Base-by-base conservation (phyloP, 2,888 invertebrate species). In the Andrena marginata region DNA sequence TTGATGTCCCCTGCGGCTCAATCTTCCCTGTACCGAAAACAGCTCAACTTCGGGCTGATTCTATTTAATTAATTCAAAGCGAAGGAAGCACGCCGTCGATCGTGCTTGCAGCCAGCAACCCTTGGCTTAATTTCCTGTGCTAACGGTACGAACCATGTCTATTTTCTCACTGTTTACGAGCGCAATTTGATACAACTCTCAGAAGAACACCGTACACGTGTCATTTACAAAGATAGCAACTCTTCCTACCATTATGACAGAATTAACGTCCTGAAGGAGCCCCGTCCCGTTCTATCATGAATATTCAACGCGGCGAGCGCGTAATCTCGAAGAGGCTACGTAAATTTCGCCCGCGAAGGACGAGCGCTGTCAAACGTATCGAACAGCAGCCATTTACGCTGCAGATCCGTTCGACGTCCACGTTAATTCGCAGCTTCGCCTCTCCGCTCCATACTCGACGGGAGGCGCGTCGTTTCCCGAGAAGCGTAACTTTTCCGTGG, bases 251-350 rank as follows among this genome's bases (percentile, higher is more conserved):
- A 31, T 78, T 78, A 80, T 6, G 3, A 23, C 2, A 10, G 59
- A 77, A 70, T 70, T 79, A 77, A 69, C 69, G 76, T 56, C 42
- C 67, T 20, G 73, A 77, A 79, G 79, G 63, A 62, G 68, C 51
- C 59, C 60, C n/a, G 29, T 71, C 26, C 16, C 49, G 16, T 65
- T 56, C 69, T 83, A 81, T 82, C 90, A 90, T 90, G 90, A 90
- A 90, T 90, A 90, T 90, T 90, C 89, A 89, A 31, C 31, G 31
- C 67, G 48, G 48, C 65, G 48, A 67, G 51, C 73, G 54, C 67
- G 72, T 87, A 80, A 87, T 87, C 87, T 87, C 82, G 56, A 68
- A 79, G 64, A 67, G 73, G 62, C 60, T 77, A 64, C 65, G 67
- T 72, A 64, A 83, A 87, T 85, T 87, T 77, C 59, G 49, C 54